phyloP scores from a whole-genome alignment of 1,140 invertebrate species.

The Pseudoatta argentina region DNA sequence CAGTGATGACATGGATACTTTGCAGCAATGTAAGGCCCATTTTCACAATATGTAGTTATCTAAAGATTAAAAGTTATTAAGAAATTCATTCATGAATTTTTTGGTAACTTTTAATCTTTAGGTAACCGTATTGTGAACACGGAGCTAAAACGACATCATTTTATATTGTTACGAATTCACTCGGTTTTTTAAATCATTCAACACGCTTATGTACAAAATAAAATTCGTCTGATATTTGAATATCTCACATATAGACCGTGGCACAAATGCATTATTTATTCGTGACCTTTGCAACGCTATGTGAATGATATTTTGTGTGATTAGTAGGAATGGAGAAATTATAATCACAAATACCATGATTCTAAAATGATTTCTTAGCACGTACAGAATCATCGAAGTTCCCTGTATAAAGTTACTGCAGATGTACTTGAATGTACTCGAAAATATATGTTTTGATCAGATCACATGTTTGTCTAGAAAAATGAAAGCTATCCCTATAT shows the following conservation, averaged over 20 bases:
- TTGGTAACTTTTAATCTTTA: no score
- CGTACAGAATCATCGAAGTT: no score
- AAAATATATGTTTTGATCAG: background rate
- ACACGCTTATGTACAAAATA: background rate
- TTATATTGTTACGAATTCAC: background rate
- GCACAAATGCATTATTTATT: background rate
- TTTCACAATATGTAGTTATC: no score
- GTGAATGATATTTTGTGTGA: background rate
- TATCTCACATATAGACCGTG: background rate
- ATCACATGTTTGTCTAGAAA: background rate
- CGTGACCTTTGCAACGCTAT: background rate
- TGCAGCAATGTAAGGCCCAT: no score
- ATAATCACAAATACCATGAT: conserved; percentile 7
- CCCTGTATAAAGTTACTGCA: background rate
- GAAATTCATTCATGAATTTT: no score
- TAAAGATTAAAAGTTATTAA: no score
- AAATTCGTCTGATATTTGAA: conserved; percentile 32
- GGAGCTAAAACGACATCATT: background rate
- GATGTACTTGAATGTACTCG: background rate
- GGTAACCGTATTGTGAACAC: no score
- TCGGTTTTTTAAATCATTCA: background rate
- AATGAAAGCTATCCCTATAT: background rate
- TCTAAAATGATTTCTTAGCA: background rate
- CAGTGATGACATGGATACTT: background rate
- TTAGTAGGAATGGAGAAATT: background rate